These are phyloP conservation scores for Aspidoscelis tigris DNA, from an alignment of 2,113 vertebrate species.

Conservation along the genomic window DNA sequence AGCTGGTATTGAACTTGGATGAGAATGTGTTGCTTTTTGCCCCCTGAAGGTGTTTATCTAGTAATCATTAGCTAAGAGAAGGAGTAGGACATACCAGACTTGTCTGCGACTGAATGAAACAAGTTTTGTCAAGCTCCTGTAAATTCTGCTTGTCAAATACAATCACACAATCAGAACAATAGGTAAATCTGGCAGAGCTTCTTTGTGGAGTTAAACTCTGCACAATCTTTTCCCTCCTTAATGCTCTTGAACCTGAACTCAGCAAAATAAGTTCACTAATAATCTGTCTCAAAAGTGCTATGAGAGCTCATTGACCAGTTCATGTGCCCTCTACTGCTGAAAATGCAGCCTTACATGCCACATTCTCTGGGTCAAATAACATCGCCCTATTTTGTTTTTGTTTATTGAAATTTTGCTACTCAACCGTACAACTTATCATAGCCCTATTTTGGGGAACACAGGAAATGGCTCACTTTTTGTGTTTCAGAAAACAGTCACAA, in stretches of 20 bases:
- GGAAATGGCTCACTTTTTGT: too few species aligned
- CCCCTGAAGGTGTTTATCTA: neutral
- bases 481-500: too few species aligned
- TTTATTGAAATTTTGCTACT: too few species aligned
- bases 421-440: too few species aligned
- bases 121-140: constrained; percentile 12
- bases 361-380: too few species aligned
- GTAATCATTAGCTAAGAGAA: neutral
- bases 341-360: too few species aligned
- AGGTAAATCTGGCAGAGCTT: neutral
- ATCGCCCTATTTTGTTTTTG: too few species aligned
- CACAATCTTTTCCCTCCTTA: neutral
- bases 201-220: constrained; percentile 6
- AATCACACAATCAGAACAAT: neutral
- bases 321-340: too few species aligned
- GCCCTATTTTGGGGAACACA: too few species aligned
- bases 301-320: too few species aligned
- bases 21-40: neutral
- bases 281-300: too few species aligned
- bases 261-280: too few species aligned
- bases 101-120: neutral
- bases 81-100: neutral
- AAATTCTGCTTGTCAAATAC: neutral
- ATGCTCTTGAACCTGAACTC: neutral
- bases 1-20: neutral